Conservation (phyloP, 1,140 invertebrate species). For the Cylas formicarius region DNA sequence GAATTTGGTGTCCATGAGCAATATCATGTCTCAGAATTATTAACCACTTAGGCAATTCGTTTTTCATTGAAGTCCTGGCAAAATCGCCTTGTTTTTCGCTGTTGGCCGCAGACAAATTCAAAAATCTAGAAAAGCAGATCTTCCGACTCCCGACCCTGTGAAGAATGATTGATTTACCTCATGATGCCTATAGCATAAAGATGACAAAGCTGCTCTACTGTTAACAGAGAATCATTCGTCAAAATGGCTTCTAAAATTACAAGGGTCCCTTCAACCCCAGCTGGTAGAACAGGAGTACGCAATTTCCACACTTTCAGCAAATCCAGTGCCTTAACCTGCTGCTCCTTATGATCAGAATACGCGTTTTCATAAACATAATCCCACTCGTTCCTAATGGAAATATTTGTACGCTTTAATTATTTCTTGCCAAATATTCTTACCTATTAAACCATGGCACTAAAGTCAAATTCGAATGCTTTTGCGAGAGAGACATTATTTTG, state of each 20-base stretch:
- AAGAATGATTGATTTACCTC: slow-evolving; percentile 22
- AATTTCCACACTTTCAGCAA: slow-evolving; percentile 54
- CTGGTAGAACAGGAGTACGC: slow-evolving; percentile 55
- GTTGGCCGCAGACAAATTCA: slow-evolving; percentile 34
- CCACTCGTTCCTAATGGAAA: slow-evolving; percentile 48
- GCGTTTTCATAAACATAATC: slow-evolving; percentile 48
- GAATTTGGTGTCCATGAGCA: slow-evolving; percentile 31
- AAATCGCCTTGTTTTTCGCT: slow-evolving; percentile 34
- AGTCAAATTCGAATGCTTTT: slow-evolving; percentile 32
- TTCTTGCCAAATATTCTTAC: slow-evolving; percentile 22
- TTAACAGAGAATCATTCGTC: slow-evolving; percentile 11
- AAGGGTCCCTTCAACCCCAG: slow-evolving; percentile 60
- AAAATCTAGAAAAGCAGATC: slow-evolving; percentile 27
- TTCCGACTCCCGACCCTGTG: background rate
- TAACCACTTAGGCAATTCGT: slow-evolving; percentile 33
- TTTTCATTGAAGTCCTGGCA: slow-evolving; percentile 27
- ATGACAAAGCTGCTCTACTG: slow-evolving; percentile 19
- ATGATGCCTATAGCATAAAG: slow-evolving; percentile 30
- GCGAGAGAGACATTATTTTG: slow-evolving; percentile 34
- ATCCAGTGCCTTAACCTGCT: slow-evolving; percentile 46
- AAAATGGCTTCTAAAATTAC: slow-evolving; percentile 50
- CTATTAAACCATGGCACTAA: slow-evolving; percentile 36
- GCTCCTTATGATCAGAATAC: slow-evolving; percentile 42
- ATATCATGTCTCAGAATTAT: slow-evolving; percentile 35
- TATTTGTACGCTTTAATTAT: slow-evolving; percentile 3